Evolutionary conservation across 2,113 vertebrate genomes (phyloP), one percentile per base, ranked within the genome.

Genomic region (Entosphenus tridentatus): DNA sequence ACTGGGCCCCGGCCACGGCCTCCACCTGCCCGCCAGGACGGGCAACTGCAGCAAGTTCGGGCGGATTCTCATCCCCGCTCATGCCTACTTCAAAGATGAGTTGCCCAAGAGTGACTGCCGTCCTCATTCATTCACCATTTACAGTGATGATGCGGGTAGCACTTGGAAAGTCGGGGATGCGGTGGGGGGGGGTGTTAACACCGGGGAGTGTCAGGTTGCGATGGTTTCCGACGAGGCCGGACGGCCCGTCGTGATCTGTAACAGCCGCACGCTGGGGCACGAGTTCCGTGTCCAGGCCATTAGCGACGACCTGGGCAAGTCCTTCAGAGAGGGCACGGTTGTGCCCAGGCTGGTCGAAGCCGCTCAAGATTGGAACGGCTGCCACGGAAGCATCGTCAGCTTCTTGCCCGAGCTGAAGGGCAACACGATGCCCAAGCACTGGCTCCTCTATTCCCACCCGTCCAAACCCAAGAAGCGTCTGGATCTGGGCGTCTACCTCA

Each of bases 391-490:
- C 56, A 80, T 97, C 56, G 76, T 96, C 55, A 83, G 84, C 72
- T 95, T 95, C 16, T 67, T 65, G 75, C 82, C 12, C 81, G 82
- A 0, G 10, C 14, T 0, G 59, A 65, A 65, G 2, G 2, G 16
- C 57, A 13, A 57, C 56, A 11, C 2, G 70, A n/a, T 6, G 57
- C 70, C 55, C 10, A 13, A 4, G 67, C 75, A 79, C 0, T 91
- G 89, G 87, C 78, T 95, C 6, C 77, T 95, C 2, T 97, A 85
- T 76, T 85, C 87, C 11, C 92, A 97, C 58, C 89, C 91, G 4
- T 83, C 82, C 2, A 68, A 71, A 73, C 82, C 70, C 70, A 78
- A 4, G 2, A 72, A 54, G 2, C 82, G 89, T 8, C 57, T 73
- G 0, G 76, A 90, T 73, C 71, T 97, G 72, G 92, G 91, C 0